phyloP scores from a whole-genome alignment of 2,113 vertebrate species.

The Macroglossus sobrinus region DNA sequence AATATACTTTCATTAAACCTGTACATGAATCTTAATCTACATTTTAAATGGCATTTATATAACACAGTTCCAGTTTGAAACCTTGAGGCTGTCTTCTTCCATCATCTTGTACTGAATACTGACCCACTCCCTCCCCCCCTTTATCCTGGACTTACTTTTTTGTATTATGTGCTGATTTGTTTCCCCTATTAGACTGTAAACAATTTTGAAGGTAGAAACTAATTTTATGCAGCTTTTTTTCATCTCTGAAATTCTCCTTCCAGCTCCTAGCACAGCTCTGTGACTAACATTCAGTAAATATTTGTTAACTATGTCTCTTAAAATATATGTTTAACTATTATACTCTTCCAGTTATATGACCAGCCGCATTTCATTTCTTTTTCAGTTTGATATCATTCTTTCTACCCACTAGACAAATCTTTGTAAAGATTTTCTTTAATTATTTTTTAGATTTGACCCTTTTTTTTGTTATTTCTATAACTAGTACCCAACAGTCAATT shows the following conservation, averaged over 20 bases:
- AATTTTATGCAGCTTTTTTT: neutral
- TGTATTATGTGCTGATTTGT: neutral
- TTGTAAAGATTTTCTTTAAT: constrained; percentile 21
- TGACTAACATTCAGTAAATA: neutral
- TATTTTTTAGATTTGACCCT: neutral
- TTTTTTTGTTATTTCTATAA: neutral
- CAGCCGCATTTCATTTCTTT: constrained; percentile 23
- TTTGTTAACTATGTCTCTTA: constrained; percentile 33
- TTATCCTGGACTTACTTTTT: constrained; percentile 2
- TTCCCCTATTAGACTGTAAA: neutral
- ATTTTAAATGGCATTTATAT: neutral
- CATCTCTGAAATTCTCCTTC: constrained; percentile 5
- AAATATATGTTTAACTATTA: constrained; percentile 19
- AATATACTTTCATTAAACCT: constrained; percentile 36
- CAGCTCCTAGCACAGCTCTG: neutral
- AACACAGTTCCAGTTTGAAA: neutral
- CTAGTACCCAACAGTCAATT: neutral
- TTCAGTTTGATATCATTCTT: constrained; percentile 4
- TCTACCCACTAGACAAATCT: neutral
- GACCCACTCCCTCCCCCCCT: neutral
- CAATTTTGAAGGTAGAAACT: constrained; percentile 4
- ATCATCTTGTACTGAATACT: neutral
- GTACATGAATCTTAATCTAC: neutral
- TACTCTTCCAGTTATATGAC: neutral
- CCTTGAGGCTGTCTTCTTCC: neutral